Conservation (phyloP, 2,113 vertebrate species). For the Spheniscus mendiculus region DNA sequence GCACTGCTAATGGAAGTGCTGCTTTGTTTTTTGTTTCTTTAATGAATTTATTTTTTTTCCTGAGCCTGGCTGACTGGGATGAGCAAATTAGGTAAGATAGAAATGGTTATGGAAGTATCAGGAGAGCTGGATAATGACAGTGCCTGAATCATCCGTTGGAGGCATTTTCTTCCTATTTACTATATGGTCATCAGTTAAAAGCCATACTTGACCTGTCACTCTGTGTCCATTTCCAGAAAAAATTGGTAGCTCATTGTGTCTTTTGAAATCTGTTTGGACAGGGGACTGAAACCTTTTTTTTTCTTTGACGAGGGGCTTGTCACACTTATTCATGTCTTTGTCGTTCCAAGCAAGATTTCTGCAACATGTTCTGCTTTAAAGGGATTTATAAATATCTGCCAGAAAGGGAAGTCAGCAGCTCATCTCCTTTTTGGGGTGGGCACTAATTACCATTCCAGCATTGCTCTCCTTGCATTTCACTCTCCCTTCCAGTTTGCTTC, state of each 20-base stretch:
- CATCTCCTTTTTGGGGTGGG: neutral
- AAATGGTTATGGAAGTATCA: neutral
- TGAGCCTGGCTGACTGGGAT: neutral
- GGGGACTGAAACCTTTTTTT: neutral
- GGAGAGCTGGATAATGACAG: neutral
- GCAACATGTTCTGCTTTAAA: constrained; percentile 6
- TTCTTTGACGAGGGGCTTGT: neutral
- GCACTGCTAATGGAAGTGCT: neutral
- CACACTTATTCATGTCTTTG: constrained; percentile 39
- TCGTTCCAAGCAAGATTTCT: neutral
- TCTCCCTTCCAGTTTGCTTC: neutral
- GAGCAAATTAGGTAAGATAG: neutral
- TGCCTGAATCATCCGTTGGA: neutral
- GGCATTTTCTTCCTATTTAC: constrained; percentile 12
- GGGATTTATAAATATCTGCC: constrained; percentile 6
- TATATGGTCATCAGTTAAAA: constrained; percentile 22
- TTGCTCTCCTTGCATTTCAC: neutral
- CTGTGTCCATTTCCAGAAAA: neutral
- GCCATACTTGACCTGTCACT: constrained; percentile 23
- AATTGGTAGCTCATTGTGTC: neutral
- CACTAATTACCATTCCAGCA: neutral
- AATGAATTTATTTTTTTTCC: neutral
- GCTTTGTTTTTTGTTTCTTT: neutral
- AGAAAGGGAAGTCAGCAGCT: neutral
- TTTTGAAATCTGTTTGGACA: constrained; percentile 32